A percentile compares a stretch with the other conserved stretches of the same genome.
Conservation (phyloP, 2,888 invertebrate genomes). For the Rhabditoides inermis region DNA sequence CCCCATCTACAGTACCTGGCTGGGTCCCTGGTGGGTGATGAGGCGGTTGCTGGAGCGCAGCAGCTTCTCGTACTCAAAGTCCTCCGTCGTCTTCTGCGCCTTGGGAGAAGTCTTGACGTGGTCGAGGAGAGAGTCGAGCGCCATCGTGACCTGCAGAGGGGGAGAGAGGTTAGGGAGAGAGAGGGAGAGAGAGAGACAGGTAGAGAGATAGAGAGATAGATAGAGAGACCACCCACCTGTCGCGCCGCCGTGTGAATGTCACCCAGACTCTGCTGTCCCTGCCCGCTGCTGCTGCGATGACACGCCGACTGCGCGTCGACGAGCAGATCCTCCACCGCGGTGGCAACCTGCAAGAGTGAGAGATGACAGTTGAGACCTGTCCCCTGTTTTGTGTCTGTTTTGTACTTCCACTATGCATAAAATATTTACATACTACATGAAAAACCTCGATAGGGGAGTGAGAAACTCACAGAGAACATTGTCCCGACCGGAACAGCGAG, state of each 20-base stretch:
- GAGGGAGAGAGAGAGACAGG: no score
- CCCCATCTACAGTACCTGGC: no score
- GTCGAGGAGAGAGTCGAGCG: conserved; percentile 77
- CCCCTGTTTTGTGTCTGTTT: not conserved
- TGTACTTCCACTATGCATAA: not conserved
- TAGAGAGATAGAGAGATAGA: no score
- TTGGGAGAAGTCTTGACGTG: conserved; percentile 68
- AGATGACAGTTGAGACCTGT: not conserved
- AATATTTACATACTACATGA: no score
- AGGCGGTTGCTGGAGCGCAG: conserved; percentile 79
- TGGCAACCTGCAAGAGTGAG: conserved; percentile 63
- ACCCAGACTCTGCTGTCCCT: conserved; percentile 57
- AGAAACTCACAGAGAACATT: no score
- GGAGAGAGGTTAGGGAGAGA: no score
- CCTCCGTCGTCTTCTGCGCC: conserved; percentile 55
- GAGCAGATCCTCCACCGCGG: conserved; percentile 80
- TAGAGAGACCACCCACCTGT: no score
- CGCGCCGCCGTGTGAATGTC: conserved; percentile 71
- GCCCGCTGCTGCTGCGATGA: conserved; percentile 13
- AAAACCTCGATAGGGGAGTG: no score
- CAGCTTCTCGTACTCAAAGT: conserved; percentile 79
- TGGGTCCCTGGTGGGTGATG: conserved; percentile 58
- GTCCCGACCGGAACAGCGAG: no score
- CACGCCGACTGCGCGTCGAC: conserved; percentile 57
- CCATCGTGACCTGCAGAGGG: conserved; percentile 76